phyloP scores from a whole-genome alignment of 2,888 invertebrate species.

The Andrena fulva region DNA sequence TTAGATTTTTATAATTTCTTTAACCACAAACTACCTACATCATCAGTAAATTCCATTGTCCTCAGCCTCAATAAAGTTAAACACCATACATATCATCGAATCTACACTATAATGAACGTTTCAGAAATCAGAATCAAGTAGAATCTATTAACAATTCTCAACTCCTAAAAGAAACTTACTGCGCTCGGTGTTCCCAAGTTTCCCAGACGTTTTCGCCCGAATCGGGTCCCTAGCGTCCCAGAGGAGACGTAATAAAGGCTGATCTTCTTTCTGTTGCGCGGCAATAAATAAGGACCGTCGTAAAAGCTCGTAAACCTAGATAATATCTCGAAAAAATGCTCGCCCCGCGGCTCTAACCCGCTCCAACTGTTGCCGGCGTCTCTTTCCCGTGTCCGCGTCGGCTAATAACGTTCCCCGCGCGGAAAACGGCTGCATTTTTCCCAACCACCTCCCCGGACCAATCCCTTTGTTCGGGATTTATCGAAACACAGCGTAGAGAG shows the following conservation, averaged over 20 bases:
- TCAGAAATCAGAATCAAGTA: too few relatives aligned
- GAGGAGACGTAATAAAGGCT: conserved; percentile 52
- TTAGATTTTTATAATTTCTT: too few relatives aligned
- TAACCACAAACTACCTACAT: too few relatives aligned
- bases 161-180: not conserved
- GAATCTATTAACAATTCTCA: not conserved
- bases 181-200: not conserved
- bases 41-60: too few relatives aligned
- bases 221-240: not conserved
- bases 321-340: conserved; percentile 72
- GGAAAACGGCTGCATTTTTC: conserved; percentile 64
- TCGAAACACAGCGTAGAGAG: conserved; percentile 63
- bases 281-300: conserved; percentile 76
- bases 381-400: conserved; percentile 51
- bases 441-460: not conserved
- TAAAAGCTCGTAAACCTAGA: conserved; percentile 75
- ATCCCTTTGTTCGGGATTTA: conserved; percentile 61
- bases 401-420: conserved; percentile 58
- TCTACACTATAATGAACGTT: too few relatives aligned
- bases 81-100: too few relatives aligned
- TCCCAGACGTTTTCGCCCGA: conserved; percentile 14
- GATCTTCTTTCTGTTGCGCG: conserved; percentile 57
- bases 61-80: too few relatives aligned
- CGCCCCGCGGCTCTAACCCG: conserved; percentile 54
- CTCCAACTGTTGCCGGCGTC: conserved; percentile 51